Evolutionary conservation across 1,140 invertebrate genomes (phyloP).

Genomic region (Cyclargus thomasi): DNA sequence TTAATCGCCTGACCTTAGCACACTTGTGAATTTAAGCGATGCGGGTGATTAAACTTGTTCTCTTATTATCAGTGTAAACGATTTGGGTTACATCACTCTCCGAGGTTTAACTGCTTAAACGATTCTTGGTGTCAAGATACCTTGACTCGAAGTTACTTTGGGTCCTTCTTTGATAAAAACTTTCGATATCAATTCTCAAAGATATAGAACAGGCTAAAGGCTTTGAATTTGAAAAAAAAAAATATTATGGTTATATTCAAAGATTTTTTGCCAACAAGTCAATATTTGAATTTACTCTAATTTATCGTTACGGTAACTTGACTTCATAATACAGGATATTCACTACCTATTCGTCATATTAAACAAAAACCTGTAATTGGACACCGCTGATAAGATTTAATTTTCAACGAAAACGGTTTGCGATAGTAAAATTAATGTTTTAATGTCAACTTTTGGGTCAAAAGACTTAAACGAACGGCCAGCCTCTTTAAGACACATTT

Average conservation of each 20-base stretch:
- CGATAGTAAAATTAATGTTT: background rate
- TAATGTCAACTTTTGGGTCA: background rate
- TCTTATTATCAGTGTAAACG: background rate
- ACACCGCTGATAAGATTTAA: background rate
- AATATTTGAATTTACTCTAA: background rate
- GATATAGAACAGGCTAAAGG: too few species aligned
- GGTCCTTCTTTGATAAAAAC: too few species aligned
- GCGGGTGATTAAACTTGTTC: slow-evolving; percentile 48
- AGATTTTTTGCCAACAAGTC: too few species aligned
- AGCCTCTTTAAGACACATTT: too few species aligned
- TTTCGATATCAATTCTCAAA: too few species aligned
- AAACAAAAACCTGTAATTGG: background rate
- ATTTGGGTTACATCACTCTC: too few species aligned
- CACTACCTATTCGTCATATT: background rate
- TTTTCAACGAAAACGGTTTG: background rate
- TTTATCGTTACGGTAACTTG: background rate
- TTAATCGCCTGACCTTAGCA: slow-evolving; percentile 49
- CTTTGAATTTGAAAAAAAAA: background rate
- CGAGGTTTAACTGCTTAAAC: too few species aligned
- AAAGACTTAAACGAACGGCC: background rate
- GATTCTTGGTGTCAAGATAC: too few species aligned
- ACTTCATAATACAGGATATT: background rate
- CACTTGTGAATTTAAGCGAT: slow-evolving; percentile 53
- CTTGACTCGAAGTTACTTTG: too few species aligned
- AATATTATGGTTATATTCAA: too few species aligned